Base-by-base conservation (phyloP, 2,113 vertebrate genomes). In the Pomatorhinus ruficollis region DNA sequence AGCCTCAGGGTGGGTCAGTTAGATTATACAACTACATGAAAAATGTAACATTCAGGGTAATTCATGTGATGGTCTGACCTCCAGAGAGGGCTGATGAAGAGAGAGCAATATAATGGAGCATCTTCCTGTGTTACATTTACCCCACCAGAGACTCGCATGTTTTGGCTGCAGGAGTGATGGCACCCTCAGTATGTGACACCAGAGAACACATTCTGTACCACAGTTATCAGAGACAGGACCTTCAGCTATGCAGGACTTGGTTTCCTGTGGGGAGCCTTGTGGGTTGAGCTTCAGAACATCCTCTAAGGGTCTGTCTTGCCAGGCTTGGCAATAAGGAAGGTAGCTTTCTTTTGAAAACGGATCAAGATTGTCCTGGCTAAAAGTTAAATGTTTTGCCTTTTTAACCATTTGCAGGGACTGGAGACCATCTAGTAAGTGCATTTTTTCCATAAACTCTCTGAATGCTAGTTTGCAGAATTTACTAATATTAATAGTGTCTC, bases 141-240 rank as follows among this genome's bases (percentile, higher is more conserved):
- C 15, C 24, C 68, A 7, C 5, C 14, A 49, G 15, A 78, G 44
- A 24, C 14, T 28, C 19, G 4, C 1, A 5, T 0, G 5, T 37
- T 74, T 33, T 53, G 49, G 17, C 70, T 75, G 78, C n/a, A n/a
- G 86, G 39, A 49, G 39, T 14, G 30, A 24, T 28, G 53, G 30
- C 30, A 40, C 25, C 27, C 27, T 57, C 0, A 8, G 49, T 50
- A 50, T 39, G 30, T 39, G 66, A 35, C 50, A 63, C 65, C 31
- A 39, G 14, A 11, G n/a, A 68, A 17, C 21, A 63, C 39, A 5
- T 54, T 69, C n/a, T 54, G 61, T 50, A 20, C 66, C 25, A 9
- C 35, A 40, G 0, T 19, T 23, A 12, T 19, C 5, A 11, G 56
- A 64, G 54, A 17, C 24, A 25, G 45, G 33, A 28, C 53, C 37